These are phyloP conservation scores for Nemapogon koenigi DNA, from an alignment of 2,888 invertebrate genomes.

Conservation along the genomic window DNA sequence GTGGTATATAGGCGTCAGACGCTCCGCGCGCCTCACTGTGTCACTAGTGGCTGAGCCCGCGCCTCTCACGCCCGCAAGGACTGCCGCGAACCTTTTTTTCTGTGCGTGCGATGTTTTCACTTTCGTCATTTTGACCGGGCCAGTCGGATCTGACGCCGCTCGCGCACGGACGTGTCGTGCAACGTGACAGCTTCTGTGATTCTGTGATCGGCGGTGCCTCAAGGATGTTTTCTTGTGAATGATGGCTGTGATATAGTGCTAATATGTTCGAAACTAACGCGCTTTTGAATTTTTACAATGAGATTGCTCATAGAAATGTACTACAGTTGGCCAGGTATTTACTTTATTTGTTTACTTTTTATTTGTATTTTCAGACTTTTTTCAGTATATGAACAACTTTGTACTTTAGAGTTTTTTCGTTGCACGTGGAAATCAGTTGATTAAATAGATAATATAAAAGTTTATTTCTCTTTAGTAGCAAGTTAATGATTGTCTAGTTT, in stretches of 20 bases:
- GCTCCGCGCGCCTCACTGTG: conserved; percentile 59
- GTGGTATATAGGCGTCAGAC: conserved; percentile 58
- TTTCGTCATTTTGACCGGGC: conserved; percentile 65
- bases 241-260: conserved; percentile 63
- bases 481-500: too few relatives aligned
- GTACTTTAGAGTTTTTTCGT: too few relatives aligned
- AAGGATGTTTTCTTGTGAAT: conserved; percentile 54
- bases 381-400: too few relatives aligned
- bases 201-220: conserved; percentile 56
- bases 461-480: too few relatives aligned
- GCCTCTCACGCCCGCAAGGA: conserved; percentile 62
- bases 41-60: conserved; percentile 51
- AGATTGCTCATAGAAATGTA: conserved; percentile 60
- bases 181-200: conserved; percentile 42
- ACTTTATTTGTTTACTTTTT: conserved; percentile 31
- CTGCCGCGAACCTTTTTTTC: conserved; percentile 60
- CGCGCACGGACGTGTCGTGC: conserved; percentile 60
- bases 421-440: too few relatives aligned
- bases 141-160: conserved; percentile 62
- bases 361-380: conserved; percentile 24
- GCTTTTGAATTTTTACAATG: conserved; percentile 60
- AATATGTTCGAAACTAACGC: conserved; percentile 61
- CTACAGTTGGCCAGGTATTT: conserved; percentile 61
- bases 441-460: too few relatives aligned
- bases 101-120: conserved; percentile 64